Evolutionary conservation across 1,140 invertebrate genomes (phyloP), one percentile per base, ranked within the genome.

Genomic region (Drosophila eugracilis): DNA sequence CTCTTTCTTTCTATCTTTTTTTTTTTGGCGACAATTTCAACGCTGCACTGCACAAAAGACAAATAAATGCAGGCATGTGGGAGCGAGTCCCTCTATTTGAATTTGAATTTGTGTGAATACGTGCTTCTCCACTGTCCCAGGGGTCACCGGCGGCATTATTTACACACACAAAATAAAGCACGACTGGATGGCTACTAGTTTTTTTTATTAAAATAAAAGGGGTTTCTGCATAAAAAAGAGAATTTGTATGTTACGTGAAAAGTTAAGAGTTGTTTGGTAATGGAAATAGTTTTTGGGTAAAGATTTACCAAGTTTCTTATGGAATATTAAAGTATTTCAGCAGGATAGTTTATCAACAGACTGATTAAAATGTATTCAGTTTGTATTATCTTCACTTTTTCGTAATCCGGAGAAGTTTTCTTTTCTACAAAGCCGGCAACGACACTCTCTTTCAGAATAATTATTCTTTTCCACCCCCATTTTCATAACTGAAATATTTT

Each of bases 41-140:
- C 60, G 63, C 55, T 47, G 63, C 34, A 30, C 63, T 14, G 36
- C 39, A 50, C 59, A 34, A 66, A 48, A 66, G 45, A 14, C 22
- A 52, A 52, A 52, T 66, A 52, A 67, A 49, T 67, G 57, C 57
- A 47, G 24, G 37, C 55, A 39, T 65, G 60, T 65, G 60, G 41
- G 60, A 48, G 39, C 26, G 26, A 47, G 57, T 48, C 17, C 2
- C n/a, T 28, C 44, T 24, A 28, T 39, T 9, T 48, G 57, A 47
- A 24, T 62, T 41, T 28, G 32, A 34, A 12, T 22, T 17, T 19
- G n/a, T 32, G 59, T 24, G 60, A 15, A 19, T 32, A 67, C 47
- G 62, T 69, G 62, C 62, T 36, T 17, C 17, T 28, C 7, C n/a
- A 15, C 4, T 22, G 17, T 42, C 17, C 36, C 28, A 12, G 36